Conservation (phyloP, 2,113 vertebrate species). For the Pseudonaja textilis region DNA sequence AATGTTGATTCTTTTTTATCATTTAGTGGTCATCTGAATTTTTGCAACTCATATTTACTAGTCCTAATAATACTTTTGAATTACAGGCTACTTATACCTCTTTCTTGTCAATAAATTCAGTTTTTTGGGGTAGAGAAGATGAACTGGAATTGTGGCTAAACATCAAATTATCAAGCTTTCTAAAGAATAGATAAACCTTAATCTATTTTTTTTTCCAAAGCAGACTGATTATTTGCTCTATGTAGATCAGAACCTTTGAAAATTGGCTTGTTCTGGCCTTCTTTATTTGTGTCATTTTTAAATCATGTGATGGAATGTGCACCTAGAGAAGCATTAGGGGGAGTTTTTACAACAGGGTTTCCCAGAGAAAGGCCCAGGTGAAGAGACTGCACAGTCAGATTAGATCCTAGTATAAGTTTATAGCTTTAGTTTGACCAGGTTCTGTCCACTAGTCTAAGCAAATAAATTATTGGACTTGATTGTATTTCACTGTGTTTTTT, state of each 20-base stretch:
- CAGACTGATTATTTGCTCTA: background rate
- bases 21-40: background rate
- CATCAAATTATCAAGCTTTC: background rate
- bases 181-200: background rate
- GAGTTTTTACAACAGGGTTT: background rate
- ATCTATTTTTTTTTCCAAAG: background rate
- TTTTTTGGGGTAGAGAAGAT: background rate
- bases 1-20: background rate
- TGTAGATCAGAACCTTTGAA: fast-evolving
- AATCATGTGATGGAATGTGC: background rate
- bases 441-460: background rate
- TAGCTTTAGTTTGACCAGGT: background rate
- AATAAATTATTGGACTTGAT: too few relatives aligned
- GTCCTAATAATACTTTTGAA: fast-evolving
- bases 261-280: background rate
- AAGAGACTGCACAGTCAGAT: background rate
- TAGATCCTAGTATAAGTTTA: background rate
- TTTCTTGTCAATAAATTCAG: background rate
- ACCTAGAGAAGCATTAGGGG: background rate
- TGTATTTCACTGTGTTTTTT: background rate
- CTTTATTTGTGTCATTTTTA: background rate
- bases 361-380: background rate
- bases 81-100: background rate
- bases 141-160: background rate
- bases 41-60: background rate